Evolutionary conservation across 64 coral and sea anemone genomes (phyloP), one percentile per base, ranked within the genome.

Genomic region (Platygyra sinensis): DNA sequence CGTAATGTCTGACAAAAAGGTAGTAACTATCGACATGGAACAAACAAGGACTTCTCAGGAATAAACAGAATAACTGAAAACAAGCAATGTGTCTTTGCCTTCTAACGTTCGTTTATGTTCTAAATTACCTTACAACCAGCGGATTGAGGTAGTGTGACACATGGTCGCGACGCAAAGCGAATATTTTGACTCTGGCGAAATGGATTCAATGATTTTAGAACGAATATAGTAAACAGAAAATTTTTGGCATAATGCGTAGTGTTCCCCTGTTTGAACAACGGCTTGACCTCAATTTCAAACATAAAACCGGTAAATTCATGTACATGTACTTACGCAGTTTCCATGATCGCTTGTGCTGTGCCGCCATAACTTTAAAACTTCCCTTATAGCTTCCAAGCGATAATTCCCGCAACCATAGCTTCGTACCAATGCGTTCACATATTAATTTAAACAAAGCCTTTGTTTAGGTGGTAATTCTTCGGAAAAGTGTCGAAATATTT

Each of bases 321-420:
- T 3, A 1, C 33, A n/a, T 36, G 24, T 71, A 97, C 95, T 97
- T 88, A 97, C 95, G 95, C 25, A 97, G 95, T 85, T 94, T 97
- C 95, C 95, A 97, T 36, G 92, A 84, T 87, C 95, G 92, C 72
- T 97, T 97, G 0, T 79, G 87, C 72, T 89, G 91, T 75, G 81
- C 86, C 82, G 95, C 95, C 95, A 97, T 97, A 78, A 84, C 88
- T 52, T 39, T 29, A 31, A 81, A 84, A 72, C 79, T 85, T 49
- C n/a, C 0, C 29, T 83, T 24, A 83, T 19, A 85, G 81, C 39
- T 22, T 39, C 81, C 81, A 71, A 3, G 30, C 62, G 42, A 72
- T 36, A 71, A 25, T 85, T 85, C 71, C 60, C 62, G 11, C 51
- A 64, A 85, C 60, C 81, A 85, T 85, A 85, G 62, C 81, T 71